Evolutionary conservation across 2,113 vertebrate species (phyloP).

Genomic region (Apistogramma diplotaenia): DNA sequence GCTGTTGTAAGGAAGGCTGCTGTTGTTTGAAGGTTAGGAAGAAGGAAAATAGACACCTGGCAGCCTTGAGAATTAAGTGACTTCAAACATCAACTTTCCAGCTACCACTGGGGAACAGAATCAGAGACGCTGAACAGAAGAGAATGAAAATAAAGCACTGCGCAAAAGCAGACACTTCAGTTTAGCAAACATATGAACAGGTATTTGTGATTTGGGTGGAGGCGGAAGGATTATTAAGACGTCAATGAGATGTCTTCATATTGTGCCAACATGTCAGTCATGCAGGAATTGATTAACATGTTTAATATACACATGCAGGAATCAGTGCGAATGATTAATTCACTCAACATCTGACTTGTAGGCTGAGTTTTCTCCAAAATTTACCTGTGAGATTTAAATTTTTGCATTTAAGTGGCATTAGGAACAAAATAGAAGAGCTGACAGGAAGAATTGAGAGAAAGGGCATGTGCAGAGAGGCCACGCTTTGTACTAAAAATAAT

Average conservation of each 20-base stretch:
- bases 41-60: constrained; percentile 68
- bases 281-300: neutral
- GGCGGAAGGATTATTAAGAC: neutral
- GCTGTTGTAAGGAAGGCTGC: constrained; percentile 56
- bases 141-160: constrained; percentile 33
- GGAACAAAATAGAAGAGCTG: neutral
- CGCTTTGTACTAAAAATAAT: neutral
- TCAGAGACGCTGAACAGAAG: constrained; percentile 20
- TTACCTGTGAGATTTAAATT: neutral
- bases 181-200: constrained; percentile 30
- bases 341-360: neutral
- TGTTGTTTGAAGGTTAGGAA: constrained; percentile 65
- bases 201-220: neutral
- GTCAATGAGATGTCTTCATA: neutral
- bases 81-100: constrained; percentile 57
- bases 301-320: neutral
- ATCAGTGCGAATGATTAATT: neutral
- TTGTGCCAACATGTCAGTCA: constrained; percentile 16
- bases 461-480: neutral
- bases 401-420: neutral
- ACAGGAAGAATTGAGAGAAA: neutral
- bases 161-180: constrained; percentile 6
- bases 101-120: constrained; percentile 20
- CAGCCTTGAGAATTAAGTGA: constrained; percentile 43
- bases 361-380: neutral